Percentiles rank a stretch among this genome's conserved stretches.
phyloP scores from a whole-genome alignment of 2,113 vertebrate genomes.

The Brachyhypopomus gauderio region DNA sequence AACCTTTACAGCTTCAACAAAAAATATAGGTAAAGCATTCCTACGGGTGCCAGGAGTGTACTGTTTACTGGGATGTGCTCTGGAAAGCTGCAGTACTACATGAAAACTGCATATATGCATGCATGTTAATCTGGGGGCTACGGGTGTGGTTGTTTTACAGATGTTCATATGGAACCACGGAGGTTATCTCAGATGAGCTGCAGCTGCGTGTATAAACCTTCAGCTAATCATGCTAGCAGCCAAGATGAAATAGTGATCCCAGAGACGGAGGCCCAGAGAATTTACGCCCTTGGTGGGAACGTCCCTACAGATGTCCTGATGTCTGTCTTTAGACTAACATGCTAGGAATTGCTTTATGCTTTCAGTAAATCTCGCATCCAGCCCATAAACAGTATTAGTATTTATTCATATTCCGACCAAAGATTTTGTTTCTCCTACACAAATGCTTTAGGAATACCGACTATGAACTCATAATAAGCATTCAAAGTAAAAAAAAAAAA shows the following conservation, averaged over 20 bases:
- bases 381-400: too few relatives aligned
- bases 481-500: not conserved
- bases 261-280: slow-evolving; percentile 71
- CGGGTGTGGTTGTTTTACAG: slow-evolving; percentile 53
- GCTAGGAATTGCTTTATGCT: too few relatives aligned
- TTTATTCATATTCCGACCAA: not conserved
- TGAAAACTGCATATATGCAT: not conserved
- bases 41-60: not conserved
- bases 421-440: not conserved
- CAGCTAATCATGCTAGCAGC: slow-evolving; percentile 50
- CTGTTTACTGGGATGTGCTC: not conserved
- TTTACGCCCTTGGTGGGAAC: slow-evolving; percentile 67
- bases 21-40: slow-evolving; percentile 72
- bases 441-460: too few relatives aligned
- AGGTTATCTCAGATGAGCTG: slow-evolving; percentile 62
- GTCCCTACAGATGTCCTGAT: not conserved
- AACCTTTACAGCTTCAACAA: slow-evolving; percentile 72
- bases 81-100: not conserved
- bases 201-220: slow-evolving; percentile 70
- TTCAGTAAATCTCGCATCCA: not conserved
- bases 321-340: not conserved
- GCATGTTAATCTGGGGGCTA: slow-evolving; percentile 1
- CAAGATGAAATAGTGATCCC: slow-evolving; percentile 72
- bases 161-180: slow-evolving; percentile 67
- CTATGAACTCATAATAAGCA: too few relatives aligned